Evolutionary conservation across 2,113 vertebrate genomes (phyloP).

Genomic region (Corvus cornix): DNA sequence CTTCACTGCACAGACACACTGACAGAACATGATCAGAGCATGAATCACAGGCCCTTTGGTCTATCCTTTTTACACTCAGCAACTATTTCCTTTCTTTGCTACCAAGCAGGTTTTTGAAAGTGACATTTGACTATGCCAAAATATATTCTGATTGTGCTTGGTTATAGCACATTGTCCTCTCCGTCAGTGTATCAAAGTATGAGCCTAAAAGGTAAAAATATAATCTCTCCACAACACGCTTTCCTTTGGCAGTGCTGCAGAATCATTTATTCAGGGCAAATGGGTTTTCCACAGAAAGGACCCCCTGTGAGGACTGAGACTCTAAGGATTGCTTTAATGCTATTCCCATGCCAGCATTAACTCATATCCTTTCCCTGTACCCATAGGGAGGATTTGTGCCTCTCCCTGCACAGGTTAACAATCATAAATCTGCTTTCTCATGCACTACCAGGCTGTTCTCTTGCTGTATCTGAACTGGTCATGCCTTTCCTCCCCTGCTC

Average conservation of each 20-base stretch:
- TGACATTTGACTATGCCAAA: constrained; percentile 8
- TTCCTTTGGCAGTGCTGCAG: background rate
- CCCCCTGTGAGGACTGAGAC: background rate
- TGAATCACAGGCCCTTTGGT: constrained; percentile 16
- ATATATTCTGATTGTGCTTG: background rate
- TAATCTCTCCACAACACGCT: background rate
- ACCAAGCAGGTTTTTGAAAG: background rate
- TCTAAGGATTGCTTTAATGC: background rate
- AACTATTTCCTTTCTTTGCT: constrained; percentile 25
- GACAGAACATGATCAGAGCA: constrained; percentile 21
- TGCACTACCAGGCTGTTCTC: background rate
- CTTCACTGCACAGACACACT: background rate
- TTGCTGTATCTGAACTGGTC: background rate
- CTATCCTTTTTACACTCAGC: background rate
- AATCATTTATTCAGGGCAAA: background rate
- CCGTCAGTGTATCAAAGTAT: background rate
- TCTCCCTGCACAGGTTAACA: background rate
- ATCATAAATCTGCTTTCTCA: background rate
- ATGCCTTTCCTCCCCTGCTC: background rate
- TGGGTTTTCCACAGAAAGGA: background rate
- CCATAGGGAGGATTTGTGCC: background rate
- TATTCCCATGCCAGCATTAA: background rate
- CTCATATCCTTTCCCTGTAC: background rate
- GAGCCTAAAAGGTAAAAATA: background rate
- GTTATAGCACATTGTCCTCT: background rate